A percentile compares a stretch with the other conserved stretches of the same genome.
Conservation (phyloP, 1,140 invertebrate species). For the Caerostris darwini region DNA sequence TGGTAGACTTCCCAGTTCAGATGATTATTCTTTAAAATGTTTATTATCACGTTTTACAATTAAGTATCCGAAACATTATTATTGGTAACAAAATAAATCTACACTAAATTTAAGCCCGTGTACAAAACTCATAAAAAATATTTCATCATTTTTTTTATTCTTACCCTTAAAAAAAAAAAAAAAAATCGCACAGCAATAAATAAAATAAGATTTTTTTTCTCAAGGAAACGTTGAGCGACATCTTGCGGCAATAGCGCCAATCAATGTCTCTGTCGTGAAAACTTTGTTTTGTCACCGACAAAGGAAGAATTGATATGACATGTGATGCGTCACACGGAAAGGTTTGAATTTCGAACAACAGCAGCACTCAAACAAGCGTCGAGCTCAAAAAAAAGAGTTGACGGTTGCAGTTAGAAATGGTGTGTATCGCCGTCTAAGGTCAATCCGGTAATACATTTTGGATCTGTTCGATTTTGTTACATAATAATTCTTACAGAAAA, state of each 20-base stretch:
- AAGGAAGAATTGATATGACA: slow-evolving; percentile 46
- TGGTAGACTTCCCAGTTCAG: too few relatives aligned
- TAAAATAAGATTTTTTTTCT: background rate
- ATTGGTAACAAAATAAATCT: background rate
- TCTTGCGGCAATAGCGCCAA: slow-evolving; percentile 37
- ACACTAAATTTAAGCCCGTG: background rate
- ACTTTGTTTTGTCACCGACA: slow-evolving; percentile 23
- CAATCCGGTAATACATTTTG: slow-evolving; percentile 35
- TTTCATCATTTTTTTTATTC: background rate
- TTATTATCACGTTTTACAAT: too few relatives aligned
- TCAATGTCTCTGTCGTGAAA: slow-evolving; percentile 25
- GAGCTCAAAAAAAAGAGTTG: background rate
- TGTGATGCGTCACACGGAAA: background rate
- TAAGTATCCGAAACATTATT: background rate
- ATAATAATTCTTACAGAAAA: background rate
- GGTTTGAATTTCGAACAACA: slow-evolving; percentile 31
- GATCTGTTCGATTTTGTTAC: slow-evolving; percentile 44
- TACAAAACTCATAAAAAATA: background rate
- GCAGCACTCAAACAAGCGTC: background rate
- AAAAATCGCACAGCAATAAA: background rate
- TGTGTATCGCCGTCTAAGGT: slow-evolving; percentile 6
- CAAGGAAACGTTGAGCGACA: slow-evolving; percentile 27
- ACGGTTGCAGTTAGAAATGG: background rate
- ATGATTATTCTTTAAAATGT: too few relatives aligned
- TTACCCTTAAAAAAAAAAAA: background rate